phyloP scores from a whole-genome alignment of 2,888 invertebrate species.

The Chirona hameri region DNA sequence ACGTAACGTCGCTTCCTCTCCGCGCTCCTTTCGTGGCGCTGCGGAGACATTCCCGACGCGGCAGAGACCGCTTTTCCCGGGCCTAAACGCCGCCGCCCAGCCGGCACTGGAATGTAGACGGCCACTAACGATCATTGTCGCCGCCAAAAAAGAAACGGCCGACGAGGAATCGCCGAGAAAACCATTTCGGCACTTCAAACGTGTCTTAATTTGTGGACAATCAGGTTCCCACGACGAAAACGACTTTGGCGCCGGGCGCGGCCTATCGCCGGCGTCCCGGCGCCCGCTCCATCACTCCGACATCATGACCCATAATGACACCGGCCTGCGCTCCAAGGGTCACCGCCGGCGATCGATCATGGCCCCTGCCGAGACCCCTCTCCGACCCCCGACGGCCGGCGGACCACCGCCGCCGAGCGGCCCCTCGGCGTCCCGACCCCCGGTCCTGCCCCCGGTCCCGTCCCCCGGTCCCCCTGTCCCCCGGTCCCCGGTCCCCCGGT shows the following conservation, averaged over 20 bases:
- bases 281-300: slow-evolving; percentile 2
- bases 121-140: background rate
- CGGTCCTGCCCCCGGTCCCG: background rate
- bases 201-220: slow-evolving; percentile 26
- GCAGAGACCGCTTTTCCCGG: background rate
- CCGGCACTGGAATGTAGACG: background rate
- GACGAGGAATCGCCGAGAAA: background rate
- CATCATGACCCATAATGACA: slow-evolving; percentile 26
- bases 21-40: background rate
- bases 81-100: background rate
- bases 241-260: too few species aligned
- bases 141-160: background rate
- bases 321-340: background rate
- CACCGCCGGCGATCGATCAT: slow-evolving; percentile 10
- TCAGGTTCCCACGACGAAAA: background rate
- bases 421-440: background rate
- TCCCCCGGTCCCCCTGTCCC: background rate
- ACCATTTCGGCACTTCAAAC: slow-evolving; percentile 25
- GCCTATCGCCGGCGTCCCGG: background rate
- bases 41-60: background rate
- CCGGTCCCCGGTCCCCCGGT: background rate
- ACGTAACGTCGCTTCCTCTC: background rate
- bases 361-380: background rate
- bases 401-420: background rate
- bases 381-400: background rate